Base-by-base conservation (phyloP, 2,888 invertebrate genomes). In the Onthophagus sagittarius region DNA sequence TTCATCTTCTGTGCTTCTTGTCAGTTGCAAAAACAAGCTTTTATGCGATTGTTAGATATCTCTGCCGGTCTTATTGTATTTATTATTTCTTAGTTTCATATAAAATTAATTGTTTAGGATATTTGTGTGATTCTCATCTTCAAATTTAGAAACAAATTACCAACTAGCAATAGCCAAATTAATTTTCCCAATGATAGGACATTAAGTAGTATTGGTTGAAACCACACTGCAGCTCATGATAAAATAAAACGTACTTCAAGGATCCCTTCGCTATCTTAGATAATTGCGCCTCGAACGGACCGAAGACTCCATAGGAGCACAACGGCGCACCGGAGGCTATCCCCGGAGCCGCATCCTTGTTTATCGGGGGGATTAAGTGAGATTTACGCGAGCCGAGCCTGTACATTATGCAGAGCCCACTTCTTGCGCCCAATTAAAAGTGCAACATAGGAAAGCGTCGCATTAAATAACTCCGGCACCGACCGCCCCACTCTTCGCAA, bases 361-460 rank as follows among this genome's bases (percentile, higher is more conserved):
- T 72, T 72, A 72, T 72, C 23, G 72, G 15, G 76, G 73, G 77
- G 78, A 78, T 78, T 78, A 78, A 78, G 75, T 75, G 78, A 78
- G 78, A 78, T 78, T 78, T 78, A 78, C 78, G 78, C 74, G 78
- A 78, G 76, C 76, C 77, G 76, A 77, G 76, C 77, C 67, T 77
- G 81, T 79, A 80, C 79, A 81, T 81, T 81, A 81, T 81, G 80
- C 80, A 79, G 80, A 79, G 80, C 80, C 79, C 79, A 79, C 80
- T 79, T 79, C 81, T 80, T 79, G 80, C 79, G 79, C 81, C 82
- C 82, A 82, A 82, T 82, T 82, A 82, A 81, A 82, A 81, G 80
- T 78, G 79, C 80, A 79, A 81, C 82, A 82, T 81, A 78, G 79
- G 76, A 76, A 78, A 77, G 78, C 81, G 81, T 80, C 81, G 77